Conservation (phyloP, 2,888 invertebrate species). For the Drosophila siamana region DNA sequence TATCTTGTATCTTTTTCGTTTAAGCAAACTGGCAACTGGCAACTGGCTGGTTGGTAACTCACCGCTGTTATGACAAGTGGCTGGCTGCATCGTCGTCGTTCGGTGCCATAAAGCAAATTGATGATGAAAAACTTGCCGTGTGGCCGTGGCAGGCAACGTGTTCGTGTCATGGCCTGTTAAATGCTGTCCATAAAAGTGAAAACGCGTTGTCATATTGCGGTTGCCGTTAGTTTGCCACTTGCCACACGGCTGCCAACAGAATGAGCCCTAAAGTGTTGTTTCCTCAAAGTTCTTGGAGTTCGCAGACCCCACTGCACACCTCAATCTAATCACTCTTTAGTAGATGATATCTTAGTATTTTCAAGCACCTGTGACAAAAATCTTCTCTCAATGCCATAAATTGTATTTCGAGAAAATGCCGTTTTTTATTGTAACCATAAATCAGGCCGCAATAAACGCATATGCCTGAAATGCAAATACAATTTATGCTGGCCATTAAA, state of each 20-base stretch:
- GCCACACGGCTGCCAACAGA: conserved; percentile 29
- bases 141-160: conserved; percentile 30
- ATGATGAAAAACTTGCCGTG: conserved; percentile 71
- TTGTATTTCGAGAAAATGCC: conserved; percentile 35
- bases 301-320: conserved; percentile 7
- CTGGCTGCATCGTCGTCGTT: conserved; percentile 69
- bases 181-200: conserved; percentile 81
- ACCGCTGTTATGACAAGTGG: conserved; percentile 78
- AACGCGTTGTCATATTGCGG: conserved; percentile 70
- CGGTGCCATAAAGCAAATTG: conserved; percentile 76
- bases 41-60: conserved; percentile 64
- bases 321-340: conserved; percentile 38
- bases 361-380: conserved; percentile 72
- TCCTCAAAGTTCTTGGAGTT: conserved; percentile 20
- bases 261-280: conserved; percentile 31
- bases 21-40: conserved; percentile 38
- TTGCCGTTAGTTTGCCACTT: conserved; percentile 66
- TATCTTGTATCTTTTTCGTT: conserved; percentile 58
- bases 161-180: conserved; percentile 79
- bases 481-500: conserved; percentile 30
- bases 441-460: conserved; percentile 60
- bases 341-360: conserved; percentile 62
- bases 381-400: conserved; percentile 55
- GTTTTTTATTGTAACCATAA: conserved; percentile 63
- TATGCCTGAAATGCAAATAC: conserved; percentile 38